Conservation (phyloP, 2,113 vertebrate genomes). For the Dicrurus megarhynchus region DNA sequence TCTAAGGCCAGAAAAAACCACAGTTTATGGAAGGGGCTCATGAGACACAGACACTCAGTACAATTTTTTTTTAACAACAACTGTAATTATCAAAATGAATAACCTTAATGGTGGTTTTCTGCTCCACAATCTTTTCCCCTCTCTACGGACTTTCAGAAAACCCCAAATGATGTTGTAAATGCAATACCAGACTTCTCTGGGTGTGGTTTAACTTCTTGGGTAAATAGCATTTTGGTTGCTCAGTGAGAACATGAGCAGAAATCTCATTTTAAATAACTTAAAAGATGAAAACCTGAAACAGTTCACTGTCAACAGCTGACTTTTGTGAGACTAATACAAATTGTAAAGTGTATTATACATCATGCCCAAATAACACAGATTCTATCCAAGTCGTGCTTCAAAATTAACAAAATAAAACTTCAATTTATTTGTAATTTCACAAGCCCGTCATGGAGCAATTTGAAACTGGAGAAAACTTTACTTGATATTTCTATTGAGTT, state of each 20-base stretch:
- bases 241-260: neutral
- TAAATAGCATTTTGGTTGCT: neutral
- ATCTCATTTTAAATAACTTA: neutral
- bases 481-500: neutral
- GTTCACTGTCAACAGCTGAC: neutral
- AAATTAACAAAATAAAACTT: neutral
- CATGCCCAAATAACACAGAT: neutral
- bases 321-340: neutral
- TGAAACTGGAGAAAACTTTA: neutral
- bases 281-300: neutral
- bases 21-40: neutral
- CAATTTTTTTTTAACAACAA: neutral
- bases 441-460: neutral
- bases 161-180: neutral
- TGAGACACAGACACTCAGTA: neutral
- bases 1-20: neutral
- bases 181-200: neutral
- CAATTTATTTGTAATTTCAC: neutral
- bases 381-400: neutral
- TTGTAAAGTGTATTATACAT: neutral
- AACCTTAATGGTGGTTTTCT: neutral
- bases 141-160: neutral
- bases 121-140: neutral
- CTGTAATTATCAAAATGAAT: neutral
- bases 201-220: neutral